Evolutionary conservation across 2,113 vertebrate species (phyloP), one percentile per base, ranked within the genome.

Genomic region (Crypturellus undulatus): DNA sequence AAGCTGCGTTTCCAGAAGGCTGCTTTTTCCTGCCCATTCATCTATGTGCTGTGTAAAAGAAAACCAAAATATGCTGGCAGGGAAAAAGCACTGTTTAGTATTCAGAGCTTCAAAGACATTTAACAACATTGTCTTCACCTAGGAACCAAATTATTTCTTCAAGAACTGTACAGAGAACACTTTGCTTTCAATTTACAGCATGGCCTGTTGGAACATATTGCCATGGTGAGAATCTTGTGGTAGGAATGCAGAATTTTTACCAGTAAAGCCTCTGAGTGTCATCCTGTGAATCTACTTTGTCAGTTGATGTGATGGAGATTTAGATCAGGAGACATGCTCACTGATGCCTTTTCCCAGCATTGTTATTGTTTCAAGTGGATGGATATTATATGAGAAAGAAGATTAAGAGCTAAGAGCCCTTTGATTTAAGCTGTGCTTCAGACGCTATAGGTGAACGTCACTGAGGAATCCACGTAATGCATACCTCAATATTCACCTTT

Each of bases 91-190:
- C 91, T 93, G 28, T 43, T 96, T 92, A 81, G 87, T 83, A 96
- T 93, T 81, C 85, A 85, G 92, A 83, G 54, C 68, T 95, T 90
- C 87, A 85, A 56, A 85, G 79, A 43, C 58, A 67, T 83, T 88
- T 91, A 94, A 95, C 58, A 89, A 68, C 40, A 47, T 79, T 90
- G 70, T 93, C 83, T 90, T 96, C 75, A 80, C 71, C 75, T 83
- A 81, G 65, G 75, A 90, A 90, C 40, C 16, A 89, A 96, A 94
- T 94, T 87, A 92, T 95, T 96, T 96, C 62, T 77, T 89, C 69
- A 92, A 87, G 83, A 85, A 64, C 51, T 94, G 83, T 76, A 79
- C 19, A 84, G 84, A 94, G 91, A 94, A 68, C 81, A 34, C 58
- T 91, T 92, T 56, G 84, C 40, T 95, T 96, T 95, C 88, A 78